Percentiles rank a stretch among this genome's conserved stretches.
Conservation (phyloP, 2,888 invertebrate species). For the Sturmia bella region DNA sequence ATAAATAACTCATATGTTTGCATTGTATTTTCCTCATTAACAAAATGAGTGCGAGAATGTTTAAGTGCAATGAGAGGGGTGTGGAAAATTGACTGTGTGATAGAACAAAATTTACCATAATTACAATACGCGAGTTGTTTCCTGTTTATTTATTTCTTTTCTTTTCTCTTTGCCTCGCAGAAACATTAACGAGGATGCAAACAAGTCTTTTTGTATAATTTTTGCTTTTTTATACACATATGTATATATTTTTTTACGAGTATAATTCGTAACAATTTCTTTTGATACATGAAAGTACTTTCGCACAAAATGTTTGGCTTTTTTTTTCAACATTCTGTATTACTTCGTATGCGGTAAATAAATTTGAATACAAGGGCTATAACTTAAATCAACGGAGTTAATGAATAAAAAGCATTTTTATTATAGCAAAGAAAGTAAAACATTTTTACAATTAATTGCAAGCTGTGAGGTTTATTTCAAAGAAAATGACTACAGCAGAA, state of each 20-base stretch:
- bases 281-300: conserved; percentile 41
- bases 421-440: too few relatives aligned
- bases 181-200: not conserved
- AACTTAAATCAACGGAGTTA: too few relatives aligned
- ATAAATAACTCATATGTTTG: conserved; percentile 69
- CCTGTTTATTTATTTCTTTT: conserved; percentile 35
- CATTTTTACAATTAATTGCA: too few relatives aligned
- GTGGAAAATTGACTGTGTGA: conserved; percentile 50
- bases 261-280: conserved; percentile 21
- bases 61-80: conserved; percentile 32
- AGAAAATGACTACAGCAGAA: too few relatives aligned
- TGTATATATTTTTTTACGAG: conserved; percentile 1
- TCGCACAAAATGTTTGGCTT: conserved; percentile 14
- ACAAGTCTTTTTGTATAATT: not conserved
- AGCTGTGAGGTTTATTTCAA: too few relatives aligned
- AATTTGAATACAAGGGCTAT: not conserved
- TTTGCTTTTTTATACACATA: conserved; percentile 19
- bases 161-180: not conserved
- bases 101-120: conserved; percentile 70
- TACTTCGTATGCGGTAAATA: conserved; percentile 10
- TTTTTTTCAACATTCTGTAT: too few relatives aligned
- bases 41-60: conserved; percentile 45
- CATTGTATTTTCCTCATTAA: conserved; percentile 60
- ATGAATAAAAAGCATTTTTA: too few relatives aligned
- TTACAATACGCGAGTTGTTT: conserved; percentile 68